Evolutionary conservation across 1,140 invertebrate species (phyloP).

Genomic region (Acromyrmex heyeri): DNA sequence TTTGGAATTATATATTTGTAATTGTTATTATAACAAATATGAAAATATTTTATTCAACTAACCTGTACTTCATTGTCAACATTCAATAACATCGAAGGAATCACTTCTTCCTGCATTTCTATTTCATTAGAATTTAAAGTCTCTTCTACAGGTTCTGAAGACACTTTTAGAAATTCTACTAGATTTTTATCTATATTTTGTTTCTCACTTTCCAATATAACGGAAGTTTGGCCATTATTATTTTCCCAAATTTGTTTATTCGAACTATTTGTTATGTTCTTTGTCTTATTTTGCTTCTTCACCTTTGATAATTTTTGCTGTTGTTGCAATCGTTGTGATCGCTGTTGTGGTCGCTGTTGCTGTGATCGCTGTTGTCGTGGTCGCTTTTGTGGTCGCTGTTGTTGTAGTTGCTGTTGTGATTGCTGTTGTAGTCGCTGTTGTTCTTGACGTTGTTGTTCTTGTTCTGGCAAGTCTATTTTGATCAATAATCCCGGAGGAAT

Average conservation of each 20-base stretch:
- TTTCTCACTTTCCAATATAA: constrained; percentile 33
- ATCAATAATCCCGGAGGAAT: constrained; percentile 85
- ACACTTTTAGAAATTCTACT: constrained; percentile 63
- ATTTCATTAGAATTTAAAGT: constrained; percentile 21
- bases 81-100: constrained; percentile 54
- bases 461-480: constrained; percentile 85
- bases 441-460: constrained; percentile 53
- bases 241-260: constrained; percentile 57
- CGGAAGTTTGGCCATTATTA: constrained; percentile 50
- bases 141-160: constrained; percentile 54
- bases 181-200: constrained; percentile 61
- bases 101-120: constrained; percentile 48
- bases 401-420: too few relatives aligned
- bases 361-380: too few relatives aligned
- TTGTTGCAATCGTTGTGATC: constrained; percentile 53
- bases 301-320: constrained; percentile 15
- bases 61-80: constrained; percentile 22
- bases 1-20: constrained; percentile 3
- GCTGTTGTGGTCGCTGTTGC: too few relatives aligned
- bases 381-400: too few relatives aligned
- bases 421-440: too few relatives aligned
- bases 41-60: constrained; percentile 5
- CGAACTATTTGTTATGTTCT: constrained; percentile 37
- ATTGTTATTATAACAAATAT: background rate
- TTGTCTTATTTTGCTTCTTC: constrained; percentile 59